Base-by-base conservation (phyloP, 2,888 invertebrate species). In the Trichogramma dendrolimi region DNA sequence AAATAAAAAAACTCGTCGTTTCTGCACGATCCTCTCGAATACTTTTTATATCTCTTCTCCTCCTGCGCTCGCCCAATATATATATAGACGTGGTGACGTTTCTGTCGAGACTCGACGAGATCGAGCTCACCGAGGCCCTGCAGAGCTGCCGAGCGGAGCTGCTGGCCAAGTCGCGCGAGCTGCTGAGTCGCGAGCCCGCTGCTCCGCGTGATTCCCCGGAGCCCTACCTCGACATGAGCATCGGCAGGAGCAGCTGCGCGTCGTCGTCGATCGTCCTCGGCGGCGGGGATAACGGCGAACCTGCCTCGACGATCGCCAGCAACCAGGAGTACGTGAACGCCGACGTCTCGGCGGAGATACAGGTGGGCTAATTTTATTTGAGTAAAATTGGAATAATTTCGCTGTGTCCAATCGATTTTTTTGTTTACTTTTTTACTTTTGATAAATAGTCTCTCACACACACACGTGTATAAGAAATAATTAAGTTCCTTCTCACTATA, bases 201-300 rank as follows among this genome's bases (percentile, higher is more conserved):
- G 56, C 50, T 48, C 63, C 47, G 58, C 56, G 68, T 1, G 60
- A 64, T 4, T 73, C 77, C 1, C 72, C 75, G 2, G 77, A 76
- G 11, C 72, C 75, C 4, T 79, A 79, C 48, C 67, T 79, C 42
- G 71, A 75, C 49, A 79, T 79, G 79, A 75, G 69, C 47, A 54
- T 58, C 4, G 55, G 61, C 40, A 5, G 3, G 6, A 38, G 39
- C 7, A 65, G 55, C 38, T 27, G 27, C 27, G 27, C 27, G 27
- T 27, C 27, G 27, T 27, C 27, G 2, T 52, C 41, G 8, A 3
- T 65, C 14, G 27, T 42, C 4, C 10, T 27, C 5, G 39, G 59
- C 4, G 8, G 41, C 8, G 42, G 5, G 8, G 40, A 14, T 5
- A 3, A 10, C 1, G 8, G 8, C 42, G 56, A 54, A 42, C 58